Base-by-base conservation (phyloP, 2,888 invertebrate species). In the Molorchus minor region DNA sequence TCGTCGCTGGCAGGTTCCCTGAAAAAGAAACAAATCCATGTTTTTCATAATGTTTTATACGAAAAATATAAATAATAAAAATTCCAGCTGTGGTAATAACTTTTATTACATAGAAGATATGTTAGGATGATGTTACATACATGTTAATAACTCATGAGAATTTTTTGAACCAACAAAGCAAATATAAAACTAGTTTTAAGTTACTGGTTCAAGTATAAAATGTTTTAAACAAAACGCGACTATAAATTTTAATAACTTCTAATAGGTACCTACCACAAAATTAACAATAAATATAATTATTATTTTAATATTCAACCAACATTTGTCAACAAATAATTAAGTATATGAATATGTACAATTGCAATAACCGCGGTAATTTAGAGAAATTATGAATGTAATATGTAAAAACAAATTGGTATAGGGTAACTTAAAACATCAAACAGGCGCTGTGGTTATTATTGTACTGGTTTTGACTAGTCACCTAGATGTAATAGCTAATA, bases 81-180 rank as follows among this genome's bases (percentile, higher is more conserved):
- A 33, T 25, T 5, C 4, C 25, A 8, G 4, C 3, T 41, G 52
- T 52, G 52, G 52, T 52, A 52, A 52, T 52, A 40, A 41, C 36
- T 60, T n/a, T 64, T 60, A 62, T 67, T 70, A 66, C 66, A 69
- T 69, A 67, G 59, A 65, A 64, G 70, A 70, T 70, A 70, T 70
- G 70, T 70, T 70, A 70, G 62, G 62, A 57, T 60, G 56, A 61
- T 56, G 56, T 56, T 62, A 65, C 52, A 61, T 64, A 36, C 56
- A 57, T 21, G 58, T 60, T 60, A 59, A 62, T 61, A 65, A 58
- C 55, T 47, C n/a, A 46, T 57, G 44, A 10, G 21, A 20, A 15
- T 13, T 19, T 57, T 19, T 49, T 49, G 56, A 52, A 33, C 33
- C 7, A 33, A 33, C 3, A 17, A 51, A 15, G 36, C 4, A 7